Evolutionary conservation across 2,113 vertebrate genomes (phyloP).

Genomic region (Anser brachyrhynchus): DNA sequence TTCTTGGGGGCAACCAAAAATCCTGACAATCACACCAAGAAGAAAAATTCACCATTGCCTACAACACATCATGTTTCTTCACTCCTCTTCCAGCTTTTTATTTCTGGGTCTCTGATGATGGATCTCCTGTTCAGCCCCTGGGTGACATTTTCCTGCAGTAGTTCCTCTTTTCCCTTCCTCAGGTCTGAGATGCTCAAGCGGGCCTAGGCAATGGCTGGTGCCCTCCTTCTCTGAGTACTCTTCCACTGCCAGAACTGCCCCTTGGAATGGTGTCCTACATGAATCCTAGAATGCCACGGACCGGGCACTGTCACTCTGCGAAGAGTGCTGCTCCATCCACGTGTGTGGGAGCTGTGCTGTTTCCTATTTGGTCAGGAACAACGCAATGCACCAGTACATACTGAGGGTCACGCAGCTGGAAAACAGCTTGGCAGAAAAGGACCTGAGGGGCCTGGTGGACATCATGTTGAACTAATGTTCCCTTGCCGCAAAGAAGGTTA

Average conservation of each 20-base stretch:
- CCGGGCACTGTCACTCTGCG: no score
- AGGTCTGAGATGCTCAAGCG: background rate
- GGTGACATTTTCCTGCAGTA: rapidly evolving
- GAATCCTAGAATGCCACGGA: rapidly evolving
- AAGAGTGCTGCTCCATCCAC: background rate
- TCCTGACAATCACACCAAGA: background rate
- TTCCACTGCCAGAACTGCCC: background rate
- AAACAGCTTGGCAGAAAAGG: no score
- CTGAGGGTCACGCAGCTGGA: no score
- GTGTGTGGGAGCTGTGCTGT: rapidly evolving
- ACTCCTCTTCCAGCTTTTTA: background rate
- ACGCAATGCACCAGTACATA: no score
- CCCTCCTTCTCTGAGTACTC: background rate
- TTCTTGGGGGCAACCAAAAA: background rate
- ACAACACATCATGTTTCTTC: background rate
- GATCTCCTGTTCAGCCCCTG: background rate
- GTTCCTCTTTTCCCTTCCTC: background rate
- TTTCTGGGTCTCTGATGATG: background rate
- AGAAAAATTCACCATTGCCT: background rate
- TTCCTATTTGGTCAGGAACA: background rate
- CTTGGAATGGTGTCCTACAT: background rate
- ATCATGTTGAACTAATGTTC: no score
- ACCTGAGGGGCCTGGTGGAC: no score
- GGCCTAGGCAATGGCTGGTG: background rate
- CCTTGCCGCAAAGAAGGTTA: no score